phyloP scores from a whole-genome alignment of 2,113 vertebrate genomes.

The Pungitius pungitius region DNA sequence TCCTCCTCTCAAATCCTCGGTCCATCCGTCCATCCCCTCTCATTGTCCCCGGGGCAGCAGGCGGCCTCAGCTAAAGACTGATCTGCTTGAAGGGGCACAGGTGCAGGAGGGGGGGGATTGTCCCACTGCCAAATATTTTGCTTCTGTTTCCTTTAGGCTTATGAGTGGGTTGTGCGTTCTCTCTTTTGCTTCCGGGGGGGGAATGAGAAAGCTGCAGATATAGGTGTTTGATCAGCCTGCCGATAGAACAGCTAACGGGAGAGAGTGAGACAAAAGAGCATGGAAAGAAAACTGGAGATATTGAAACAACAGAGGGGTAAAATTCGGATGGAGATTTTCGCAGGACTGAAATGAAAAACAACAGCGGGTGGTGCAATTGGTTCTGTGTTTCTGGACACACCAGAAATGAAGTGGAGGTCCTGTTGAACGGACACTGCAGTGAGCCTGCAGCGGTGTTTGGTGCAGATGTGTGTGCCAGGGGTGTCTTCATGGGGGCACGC shows the following conservation, averaged over 20 bases:
- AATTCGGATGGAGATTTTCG: slow-evolving; percentile 24
- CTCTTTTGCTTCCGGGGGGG: slow-evolving; percentile 47
- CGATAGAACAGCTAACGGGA: slow-evolving; percentile 29
- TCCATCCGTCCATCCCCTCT: slow-evolving; percentile 63
- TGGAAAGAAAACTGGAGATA: slow-evolving; percentile 33
- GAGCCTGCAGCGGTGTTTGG: slow-evolving; percentile 60
- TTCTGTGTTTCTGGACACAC: slow-evolving; percentile 17
- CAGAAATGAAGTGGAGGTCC: slow-evolving; percentile 36
- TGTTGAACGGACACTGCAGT: slow-evolving; percentile 53
- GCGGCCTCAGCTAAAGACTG: slow-evolving; percentile 74
- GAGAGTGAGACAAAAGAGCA: slow-evolving; percentile 14
- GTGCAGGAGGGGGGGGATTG: slow-evolving; percentile 69
- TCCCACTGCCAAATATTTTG: slow-evolving; percentile 70
- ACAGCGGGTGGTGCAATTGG: slow-evolving; percentile 9
- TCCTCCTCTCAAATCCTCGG: slow-evolving; percentile 65
- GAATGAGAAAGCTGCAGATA: slow-evolving; percentile 61
- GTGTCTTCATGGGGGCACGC: slow-evolving; percentile 64
- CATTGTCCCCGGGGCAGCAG: slow-evolving; percentile 67
- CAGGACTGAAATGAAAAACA: slow-evolving; percentile 23
- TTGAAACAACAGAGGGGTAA: slow-evolving; percentile 28
- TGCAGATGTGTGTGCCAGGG: slow-evolving; percentile 62
- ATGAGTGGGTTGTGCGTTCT: slow-evolving; percentile 51
- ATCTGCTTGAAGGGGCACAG: slow-evolving; percentile 76
- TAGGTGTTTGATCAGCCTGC: slow-evolving; percentile 69
- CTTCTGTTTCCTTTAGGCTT: slow-evolving; percentile 67